These are phyloP conservation scores for Hyla sarda DNA, from an alignment of 2,113 vertebrate species.

Conservation along the genomic window DNA sequence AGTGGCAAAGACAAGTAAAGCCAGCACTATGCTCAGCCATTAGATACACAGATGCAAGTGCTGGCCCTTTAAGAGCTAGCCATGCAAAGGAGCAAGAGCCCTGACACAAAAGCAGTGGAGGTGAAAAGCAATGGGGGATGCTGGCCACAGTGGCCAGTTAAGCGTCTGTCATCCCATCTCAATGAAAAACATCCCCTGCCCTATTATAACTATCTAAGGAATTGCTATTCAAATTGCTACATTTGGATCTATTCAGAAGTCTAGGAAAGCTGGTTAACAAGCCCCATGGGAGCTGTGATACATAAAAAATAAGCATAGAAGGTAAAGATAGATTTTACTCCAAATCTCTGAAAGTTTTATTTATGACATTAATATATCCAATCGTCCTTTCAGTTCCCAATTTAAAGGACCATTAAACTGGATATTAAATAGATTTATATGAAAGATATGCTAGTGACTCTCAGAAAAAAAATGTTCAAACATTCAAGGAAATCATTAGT, in stretches of 20 bases:
- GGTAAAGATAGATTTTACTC: not conserved
- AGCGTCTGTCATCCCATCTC: not conserved
- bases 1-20: no score
- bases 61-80: no score
- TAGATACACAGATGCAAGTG: no score
- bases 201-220: not conserved
- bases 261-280: not conserved
- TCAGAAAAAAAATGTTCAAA: not conserved
- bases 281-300: not conserved
- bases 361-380: not conserved
- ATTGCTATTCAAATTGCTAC: not conserved
- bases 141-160: no score
- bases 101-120: no score
- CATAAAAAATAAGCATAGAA: not conserved
- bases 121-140: no score
- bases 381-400: not conserved
- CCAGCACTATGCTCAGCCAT: no score
- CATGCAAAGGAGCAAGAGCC: no score
- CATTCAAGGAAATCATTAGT: not conserved
- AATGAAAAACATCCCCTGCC: not conserved
- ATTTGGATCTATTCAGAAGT: no score
- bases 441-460: not conserved
- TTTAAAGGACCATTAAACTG: slow-evolving; percentile 8
- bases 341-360: slow-evolving; percentile 13
- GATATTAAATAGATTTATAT: slow-evolving; percentile 12